phyloP scores from a whole-genome alignment of 2,888 invertebrate species.

The Stenolophus ochropezus region DNA sequence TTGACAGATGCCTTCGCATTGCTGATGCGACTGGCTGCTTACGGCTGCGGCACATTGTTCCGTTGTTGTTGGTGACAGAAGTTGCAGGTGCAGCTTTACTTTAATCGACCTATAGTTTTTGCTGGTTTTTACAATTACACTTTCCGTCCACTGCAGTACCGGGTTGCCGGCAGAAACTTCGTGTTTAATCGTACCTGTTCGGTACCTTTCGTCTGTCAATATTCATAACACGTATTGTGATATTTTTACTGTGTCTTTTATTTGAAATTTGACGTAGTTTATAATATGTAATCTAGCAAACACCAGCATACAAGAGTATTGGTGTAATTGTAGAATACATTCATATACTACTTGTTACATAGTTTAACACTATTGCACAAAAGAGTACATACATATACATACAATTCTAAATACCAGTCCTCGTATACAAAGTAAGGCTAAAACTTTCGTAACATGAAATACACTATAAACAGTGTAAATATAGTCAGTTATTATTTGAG shows the following conservation, averaged over 20 bases:
- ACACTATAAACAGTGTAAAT: conserved; percentile 47
- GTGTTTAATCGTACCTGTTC: not conserved
- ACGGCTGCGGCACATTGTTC: not conserved
- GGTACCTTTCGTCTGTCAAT: not conserved
- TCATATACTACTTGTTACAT: conserved; percentile 50
- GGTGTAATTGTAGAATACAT: conserved; percentile 34
- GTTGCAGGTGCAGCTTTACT: not conserved
- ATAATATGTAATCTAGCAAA: not conserved
- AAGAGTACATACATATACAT: conserved; percentile 56
- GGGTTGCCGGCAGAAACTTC: not conserved
- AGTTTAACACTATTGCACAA: conserved; percentile 57
- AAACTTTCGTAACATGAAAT: conserved; percentile 54
- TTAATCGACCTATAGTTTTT: not conserved
- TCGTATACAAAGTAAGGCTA: conserved; percentile 59
- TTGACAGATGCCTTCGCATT: not conserved
- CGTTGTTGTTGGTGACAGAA: not conserved
- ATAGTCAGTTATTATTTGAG: conserved; percentile 57
- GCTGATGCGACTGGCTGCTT: not conserved
- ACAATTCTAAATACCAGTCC: conserved; percentile 54
- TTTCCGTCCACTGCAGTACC: not conserved
- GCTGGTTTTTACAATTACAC: not conserved
- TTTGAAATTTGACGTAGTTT: conserved; percentile 34
- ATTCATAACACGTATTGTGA: not conserved
- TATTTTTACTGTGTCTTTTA: conserved; percentile 45
- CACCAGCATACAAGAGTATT: not conserved